Percentiles rank a stretch among this genome's conserved stretches.
Conservation (phyloP, 1,140 invertebrate genomes). For the Drosophila bipectinata region DNA sequence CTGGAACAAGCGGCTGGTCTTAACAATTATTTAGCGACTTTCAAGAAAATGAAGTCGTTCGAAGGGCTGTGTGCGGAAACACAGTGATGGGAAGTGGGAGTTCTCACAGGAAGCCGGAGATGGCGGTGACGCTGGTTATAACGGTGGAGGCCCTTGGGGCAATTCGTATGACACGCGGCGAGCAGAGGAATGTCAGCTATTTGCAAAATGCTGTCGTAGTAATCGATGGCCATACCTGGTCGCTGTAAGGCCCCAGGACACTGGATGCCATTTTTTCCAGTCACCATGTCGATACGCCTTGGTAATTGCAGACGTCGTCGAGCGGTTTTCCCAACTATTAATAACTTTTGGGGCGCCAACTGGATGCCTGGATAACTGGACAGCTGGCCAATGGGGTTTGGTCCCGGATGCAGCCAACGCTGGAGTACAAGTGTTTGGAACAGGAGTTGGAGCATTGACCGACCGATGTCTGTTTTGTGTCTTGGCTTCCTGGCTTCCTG, state of each 20-base stretch:
- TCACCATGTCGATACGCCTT: not conserved
- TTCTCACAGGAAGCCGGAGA: constrained; percentile 15
- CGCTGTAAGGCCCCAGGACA: not conserved
- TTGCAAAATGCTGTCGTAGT: constrained; percentile 23
- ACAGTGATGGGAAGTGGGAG: constrained; percentile 1
- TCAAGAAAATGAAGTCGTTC: constrained; percentile 43
- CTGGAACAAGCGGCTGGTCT: constrained; percentile 16
- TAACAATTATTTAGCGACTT: constrained; percentile 42
- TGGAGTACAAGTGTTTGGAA: not conserved
- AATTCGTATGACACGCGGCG: not conserved
- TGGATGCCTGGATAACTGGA: not conserved
- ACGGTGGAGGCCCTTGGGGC: constrained; percentile 1
- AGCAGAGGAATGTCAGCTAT: constrained; percentile 16
- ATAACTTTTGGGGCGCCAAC: not conserved
- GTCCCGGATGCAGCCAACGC: not conserved
- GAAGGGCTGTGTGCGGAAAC: constrained; percentile 11
- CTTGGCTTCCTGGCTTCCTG: not conserved
- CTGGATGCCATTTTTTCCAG: constrained; percentile 1
- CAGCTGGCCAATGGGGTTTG: not conserved
- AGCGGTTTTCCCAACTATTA: not conserved
- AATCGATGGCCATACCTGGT: constrained; percentile 12
- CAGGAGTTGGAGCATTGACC: not conserved
- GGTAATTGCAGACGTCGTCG: not conserved
- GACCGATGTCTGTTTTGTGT: not conserved
- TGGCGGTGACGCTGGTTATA: constrained; percentile 6